Conservation (phyloP, 2,888 invertebrate species). For the Fissipunctia ypsillon region DNA sequence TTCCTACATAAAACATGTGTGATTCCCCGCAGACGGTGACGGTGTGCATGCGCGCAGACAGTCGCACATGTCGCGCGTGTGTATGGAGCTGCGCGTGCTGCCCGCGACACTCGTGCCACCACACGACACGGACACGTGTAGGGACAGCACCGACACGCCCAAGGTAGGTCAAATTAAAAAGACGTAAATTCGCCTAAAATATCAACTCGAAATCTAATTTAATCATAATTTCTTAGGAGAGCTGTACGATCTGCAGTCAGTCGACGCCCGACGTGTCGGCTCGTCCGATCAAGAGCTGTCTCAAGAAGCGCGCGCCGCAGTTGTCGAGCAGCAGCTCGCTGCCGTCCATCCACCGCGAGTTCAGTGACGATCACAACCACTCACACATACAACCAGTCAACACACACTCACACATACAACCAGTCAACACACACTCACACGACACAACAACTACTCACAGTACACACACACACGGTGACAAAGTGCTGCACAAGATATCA, state of each 20-base stretch:
- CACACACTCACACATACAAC: no score
- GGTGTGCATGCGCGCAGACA: slow-evolving; percentile 61
- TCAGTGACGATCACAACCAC: slow-evolving; percentile 76
- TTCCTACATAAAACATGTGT: no score
- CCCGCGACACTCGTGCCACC: slow-evolving; percentile 72
- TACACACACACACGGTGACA: slow-evolving; percentile 87
- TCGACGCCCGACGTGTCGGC: slow-evolving; percentile 86
- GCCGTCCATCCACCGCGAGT: slow-evolving; percentile 76
- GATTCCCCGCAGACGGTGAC: background rate
- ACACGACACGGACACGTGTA: slow-evolving; percentile 65
- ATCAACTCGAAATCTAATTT: background rate
- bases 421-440: slow-evolving; percentile 82
- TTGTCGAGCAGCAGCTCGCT: slow-evolving; percentile 81
- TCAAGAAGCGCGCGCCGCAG: slow-evolving; percentile 81
- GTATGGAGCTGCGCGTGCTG: slow-evolving; percentile 89
- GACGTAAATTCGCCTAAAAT: background rate
- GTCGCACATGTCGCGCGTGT: slow-evolving; percentile 85
- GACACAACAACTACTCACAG: slow-evolving; percentile 81
- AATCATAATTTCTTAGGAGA: slow-evolving; percentile 66
- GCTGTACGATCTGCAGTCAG: slow-evolving; percentile 84
- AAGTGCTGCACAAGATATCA: slow-evolving; percentile 95
- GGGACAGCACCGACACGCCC: slow-evolving; percentile 78
- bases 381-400: slow-evolving; percentile 84
- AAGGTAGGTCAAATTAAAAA: slow-evolving; percentile 60
- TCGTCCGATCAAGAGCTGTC: slow-evolving; percentile 87